phyloP scores from a whole-genome alignment of 2,888 invertebrate species.

The Calameuta filiformis region DNA sequence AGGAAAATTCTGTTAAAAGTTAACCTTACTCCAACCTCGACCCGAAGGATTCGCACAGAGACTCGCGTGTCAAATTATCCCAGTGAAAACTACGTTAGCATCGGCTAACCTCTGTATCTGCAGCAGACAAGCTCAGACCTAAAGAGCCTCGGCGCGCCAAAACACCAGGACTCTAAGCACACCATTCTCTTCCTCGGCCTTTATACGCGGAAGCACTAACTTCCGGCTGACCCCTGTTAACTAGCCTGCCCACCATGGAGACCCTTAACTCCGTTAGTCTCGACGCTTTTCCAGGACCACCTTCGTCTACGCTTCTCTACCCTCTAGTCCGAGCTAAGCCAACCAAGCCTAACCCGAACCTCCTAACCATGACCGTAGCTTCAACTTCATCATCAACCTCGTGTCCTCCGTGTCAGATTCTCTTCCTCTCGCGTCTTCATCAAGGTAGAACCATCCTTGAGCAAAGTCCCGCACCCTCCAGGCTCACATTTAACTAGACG shows the following conservation, averaged over 20 bases:
- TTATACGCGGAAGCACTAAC: not conserved
- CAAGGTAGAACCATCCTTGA: not conserved
- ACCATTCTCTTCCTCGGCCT: slow-evolving; percentile 19
- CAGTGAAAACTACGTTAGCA: slow-evolving; percentile 49
- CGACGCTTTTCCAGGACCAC: not conserved
- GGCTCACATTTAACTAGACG: not conserved
- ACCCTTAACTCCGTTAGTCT: slow-evolving; percentile 57
- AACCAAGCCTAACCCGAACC: not conserved
- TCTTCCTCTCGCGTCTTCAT: not conserved
- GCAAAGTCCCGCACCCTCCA: not conserved
- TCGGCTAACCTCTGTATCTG: not conserved
- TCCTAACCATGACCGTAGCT: not conserved
- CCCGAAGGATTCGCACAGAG: not conserved
- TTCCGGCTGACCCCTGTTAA: slow-evolving; percentile 49
- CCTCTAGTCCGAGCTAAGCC: not conserved
- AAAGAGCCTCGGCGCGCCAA: slow-evolving; percentile 56
- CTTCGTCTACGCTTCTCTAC: not conserved
- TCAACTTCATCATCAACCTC: not conserved
- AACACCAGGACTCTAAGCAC: slow-evolving; percentile 54
- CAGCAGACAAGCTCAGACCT: slow-evolving; percentile 39
- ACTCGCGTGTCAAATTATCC: not conserved
- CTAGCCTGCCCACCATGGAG: slow-evolving; percentile 48
- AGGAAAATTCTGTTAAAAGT: not conserved
- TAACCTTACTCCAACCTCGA: not conserved
- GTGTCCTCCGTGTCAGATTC: not conserved